phyloP scores from a whole-genome alignment of 2,797 vertebrate species.

The Kryptopterus vitreolus region DNA sequence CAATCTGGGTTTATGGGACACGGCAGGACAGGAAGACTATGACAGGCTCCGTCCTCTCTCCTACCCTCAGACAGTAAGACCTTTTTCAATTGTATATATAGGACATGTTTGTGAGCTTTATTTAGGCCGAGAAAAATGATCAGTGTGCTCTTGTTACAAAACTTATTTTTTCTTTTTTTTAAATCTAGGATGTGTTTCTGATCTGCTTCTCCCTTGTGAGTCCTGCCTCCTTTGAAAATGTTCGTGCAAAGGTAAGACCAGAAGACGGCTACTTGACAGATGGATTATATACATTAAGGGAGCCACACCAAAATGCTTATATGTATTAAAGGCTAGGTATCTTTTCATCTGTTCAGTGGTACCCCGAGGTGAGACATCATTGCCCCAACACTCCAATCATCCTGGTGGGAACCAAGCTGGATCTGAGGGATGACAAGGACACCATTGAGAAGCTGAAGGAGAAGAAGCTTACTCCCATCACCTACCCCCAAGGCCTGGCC shows the following conservation, averaged over 20 bases:
- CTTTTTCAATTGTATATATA: not conserved
- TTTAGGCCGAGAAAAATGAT: not conserved
- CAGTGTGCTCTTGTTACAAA: not conserved
- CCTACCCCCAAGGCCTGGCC: constrained; percentile 93
- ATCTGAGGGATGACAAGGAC: constrained; percentile 96
- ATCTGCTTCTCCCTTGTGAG: constrained; percentile 99
- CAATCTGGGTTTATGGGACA: constrained; percentile 97
- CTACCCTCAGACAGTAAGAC: constrained; percentile 93
- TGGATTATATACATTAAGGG: not conserved
- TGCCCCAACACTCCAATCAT: constrained; percentile 97
- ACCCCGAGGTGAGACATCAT: constrained; percentile 94
- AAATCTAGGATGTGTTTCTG: constrained; percentile 90
- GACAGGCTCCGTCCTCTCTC: constrained; percentile 96
- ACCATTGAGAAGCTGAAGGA: constrained; percentile 95
- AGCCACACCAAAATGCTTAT: not conserved
- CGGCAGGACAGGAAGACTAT: constrained; percentile 97
- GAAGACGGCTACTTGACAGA: not conserved
- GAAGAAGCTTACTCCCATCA: constrained; percentile 95
- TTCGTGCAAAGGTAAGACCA: constrained; percentile 86
- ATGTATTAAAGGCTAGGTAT: not conserved
- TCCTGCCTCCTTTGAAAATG: constrained; percentile 98
- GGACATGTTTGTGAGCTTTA: not conserved
- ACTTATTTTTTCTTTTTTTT: not conserved
- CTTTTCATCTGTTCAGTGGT: constrained; percentile 79
- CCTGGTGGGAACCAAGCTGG: constrained; percentile 94